These are phyloP conservation scores for Leucophora obtusa DNA, from an alignment of 2,888 invertebrate genomes.

Conservation along the genomic window DNA sequence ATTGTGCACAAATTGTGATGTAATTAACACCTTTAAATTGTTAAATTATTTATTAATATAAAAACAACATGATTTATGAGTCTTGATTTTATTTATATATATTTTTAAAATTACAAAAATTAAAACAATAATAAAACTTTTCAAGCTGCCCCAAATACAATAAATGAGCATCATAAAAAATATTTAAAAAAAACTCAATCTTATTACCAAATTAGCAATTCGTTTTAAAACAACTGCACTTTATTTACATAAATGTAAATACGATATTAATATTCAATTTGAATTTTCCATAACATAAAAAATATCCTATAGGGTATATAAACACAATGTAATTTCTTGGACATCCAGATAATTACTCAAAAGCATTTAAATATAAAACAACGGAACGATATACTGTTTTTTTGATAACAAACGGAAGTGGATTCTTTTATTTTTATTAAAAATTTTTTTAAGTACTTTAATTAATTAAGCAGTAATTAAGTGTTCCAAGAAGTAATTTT, in stretches of 20 bases:
- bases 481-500: background rate
- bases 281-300: background rate
- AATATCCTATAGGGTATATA: slow-evolving; percentile 28
- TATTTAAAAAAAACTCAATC: no score
- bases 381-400: background rate
- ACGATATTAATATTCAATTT: background rate
- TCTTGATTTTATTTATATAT: background rate
- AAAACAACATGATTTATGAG: background rate
- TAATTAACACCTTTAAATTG: background rate
- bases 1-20: background rate
- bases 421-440: background rate
- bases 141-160: slow-evolving; percentile 33
- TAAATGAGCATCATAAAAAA: background rate
- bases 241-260: background rate
- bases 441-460: background rate
- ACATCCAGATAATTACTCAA: slow-evolving; percentile 12
- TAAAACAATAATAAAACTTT: background rate
- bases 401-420: background rate
- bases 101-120: background rate
- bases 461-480: background rate
- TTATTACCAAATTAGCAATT: background rate
- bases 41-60: background rate
- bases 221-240: background rate
- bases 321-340: slow-evolving; percentile 22
- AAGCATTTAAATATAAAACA: slow-evolving; percentile 21